Conservation (phyloP, 2,113 vertebrate genomes). For the Blennius ocellaris region DNA sequence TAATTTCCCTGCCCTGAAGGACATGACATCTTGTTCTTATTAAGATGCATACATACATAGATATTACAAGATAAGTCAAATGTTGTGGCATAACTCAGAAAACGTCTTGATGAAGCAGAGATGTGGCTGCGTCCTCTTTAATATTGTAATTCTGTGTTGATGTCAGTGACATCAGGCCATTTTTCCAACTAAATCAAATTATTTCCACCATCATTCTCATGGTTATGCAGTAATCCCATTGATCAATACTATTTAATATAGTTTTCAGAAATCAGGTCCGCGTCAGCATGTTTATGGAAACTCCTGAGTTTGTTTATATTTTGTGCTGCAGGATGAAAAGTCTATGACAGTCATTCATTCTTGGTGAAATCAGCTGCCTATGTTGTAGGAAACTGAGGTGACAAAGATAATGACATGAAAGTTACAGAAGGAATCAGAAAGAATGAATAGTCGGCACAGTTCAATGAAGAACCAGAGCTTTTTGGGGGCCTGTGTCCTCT, state of each 20-base stretch:
- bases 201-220: not conserved
- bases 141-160: not conserved
- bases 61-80: too few relatives aligned
- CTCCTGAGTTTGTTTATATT: slow-evolving; percentile 3
- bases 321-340: not conserved
- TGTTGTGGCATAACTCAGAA: not conserved
- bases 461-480: slow-evolving; percentile 8
- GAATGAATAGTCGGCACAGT: slow-evolving; percentile 6
- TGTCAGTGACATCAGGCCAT: not conserved
- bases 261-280: not conserved
- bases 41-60: slow-evolving; percentile 5
- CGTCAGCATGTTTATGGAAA: not conserved
- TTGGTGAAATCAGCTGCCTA: not conserved
- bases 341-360: not conserved
- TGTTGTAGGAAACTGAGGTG: slow-evolving; percentile 3
- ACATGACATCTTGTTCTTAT: not conserved
- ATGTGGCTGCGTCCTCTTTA: not conserved
- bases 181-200: not conserved
- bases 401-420: slow-evolving; percentile 19
- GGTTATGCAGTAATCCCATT: not conserved
- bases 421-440: slow-evolving; percentile 21
- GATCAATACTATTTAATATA: not conserved
- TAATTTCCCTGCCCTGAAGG: not conserved
- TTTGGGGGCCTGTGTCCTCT: slow-evolving; percentile 26
- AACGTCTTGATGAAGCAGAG: not conserved